Evolutionary conservation across 1,140 invertebrate genomes (phyloP), one percentile per base, ranked within the genome.

Genomic region (Hermetia illucens): DNA sequence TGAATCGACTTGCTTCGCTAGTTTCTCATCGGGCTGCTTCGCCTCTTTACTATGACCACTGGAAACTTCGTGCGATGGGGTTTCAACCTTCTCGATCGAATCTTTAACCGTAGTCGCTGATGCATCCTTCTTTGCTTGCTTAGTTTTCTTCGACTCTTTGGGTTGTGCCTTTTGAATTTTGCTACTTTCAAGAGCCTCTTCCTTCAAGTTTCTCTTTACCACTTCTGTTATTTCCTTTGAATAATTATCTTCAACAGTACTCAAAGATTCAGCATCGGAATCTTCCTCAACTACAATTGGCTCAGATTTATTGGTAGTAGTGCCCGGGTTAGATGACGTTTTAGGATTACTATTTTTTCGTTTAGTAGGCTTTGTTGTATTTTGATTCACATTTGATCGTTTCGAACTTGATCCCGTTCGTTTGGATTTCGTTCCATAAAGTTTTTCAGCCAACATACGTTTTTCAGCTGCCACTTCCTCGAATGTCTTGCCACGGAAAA

Each of bases 201-300:
- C 30, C 34, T 30, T 30, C 33, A 24, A 35, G n/a, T 1, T 30
- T 39, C 35, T 44, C 34, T 58, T 60, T 16, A 58, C 58, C 6
- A 85, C 63, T 61, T 82, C 79, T 45, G 82, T 71, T 45, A 82
- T 79, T 64, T 85, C 82, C 66, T 86, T 86, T 37, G 82, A 81
- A 41, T 75, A 76, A 60, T 73, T 76, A 47, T 75, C 61, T 46
- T 84, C 79, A 63, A 85, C 85, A 61, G 79, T 75, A 69, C 85
- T 86, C 24, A 62, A 47, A 4, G 41, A 18, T 19, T 55, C 53
- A 0, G 33, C 33, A 1, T 36, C 40, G 16, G 39, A 40, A 41
- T 44, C 30, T 39, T 65, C 55, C 16, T 56, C 51, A 10, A 71
- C 46, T 16, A 61, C 44, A 37, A 59, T 53, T 3, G 68, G 57